Conservation (phyloP, 2,888 invertebrate species). For the Darwinula stevensoni region DNA sequence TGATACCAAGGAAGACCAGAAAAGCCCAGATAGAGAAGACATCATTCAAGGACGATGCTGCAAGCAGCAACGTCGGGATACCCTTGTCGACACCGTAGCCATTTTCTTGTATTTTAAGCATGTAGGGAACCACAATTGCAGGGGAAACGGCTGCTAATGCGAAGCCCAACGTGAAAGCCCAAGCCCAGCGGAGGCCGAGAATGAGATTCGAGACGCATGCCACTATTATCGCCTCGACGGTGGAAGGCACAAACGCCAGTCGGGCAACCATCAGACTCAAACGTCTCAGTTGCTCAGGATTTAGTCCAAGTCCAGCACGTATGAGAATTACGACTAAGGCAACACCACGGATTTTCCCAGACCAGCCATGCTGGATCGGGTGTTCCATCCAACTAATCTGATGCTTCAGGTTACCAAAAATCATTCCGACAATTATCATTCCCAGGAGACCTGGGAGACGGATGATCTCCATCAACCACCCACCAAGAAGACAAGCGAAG, state of each 20-base stretch:
- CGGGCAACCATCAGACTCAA: slow-evolving; percentile 39
- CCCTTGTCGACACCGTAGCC: slow-evolving; percentile 82
- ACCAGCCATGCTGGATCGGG: neutral
- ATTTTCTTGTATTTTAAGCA: slow-evolving; percentile 50
- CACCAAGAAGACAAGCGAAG: slow-evolving; percentile 23
- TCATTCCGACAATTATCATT: slow-evolving; percentile 51
- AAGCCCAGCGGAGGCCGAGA: slow-evolving; percentile 51
- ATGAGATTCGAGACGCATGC: slow-evolving; percentile 38
- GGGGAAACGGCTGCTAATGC: slow-evolving; percentile 79
- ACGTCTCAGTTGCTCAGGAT: slow-evolving; percentile 52
- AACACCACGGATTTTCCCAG: slow-evolving; percentile 18
- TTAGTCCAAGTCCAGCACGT: slow-evolving; percentile 73
- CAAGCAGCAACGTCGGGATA: slow-evolving; percentile 78
- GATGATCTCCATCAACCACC: slow-evolving; percentile 44
- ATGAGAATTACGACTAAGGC: slow-evolving; percentile 73
- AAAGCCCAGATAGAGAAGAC: slow-evolving; percentile 79
- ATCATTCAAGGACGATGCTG: slow-evolving; percentile 79
- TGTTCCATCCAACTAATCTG: neutral
- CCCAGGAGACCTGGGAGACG: slow-evolving; percentile 57
- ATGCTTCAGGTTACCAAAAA: slow-evolving; percentile 36
- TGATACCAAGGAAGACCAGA: slow-evolving; percentile 57
- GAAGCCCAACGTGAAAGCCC: slow-evolving; percentile 47
- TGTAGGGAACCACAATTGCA: slow-evolving; percentile 83
- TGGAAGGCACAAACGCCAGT: slow-evolving; percentile 59
- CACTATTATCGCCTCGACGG: slow-evolving; percentile 38